Percentiles rank a stretch among this genome's conserved stretches.
phyloP scores from a whole-genome alignment of 1,140 invertebrate species.

The Pogonomyrmex californicus region DNA sequence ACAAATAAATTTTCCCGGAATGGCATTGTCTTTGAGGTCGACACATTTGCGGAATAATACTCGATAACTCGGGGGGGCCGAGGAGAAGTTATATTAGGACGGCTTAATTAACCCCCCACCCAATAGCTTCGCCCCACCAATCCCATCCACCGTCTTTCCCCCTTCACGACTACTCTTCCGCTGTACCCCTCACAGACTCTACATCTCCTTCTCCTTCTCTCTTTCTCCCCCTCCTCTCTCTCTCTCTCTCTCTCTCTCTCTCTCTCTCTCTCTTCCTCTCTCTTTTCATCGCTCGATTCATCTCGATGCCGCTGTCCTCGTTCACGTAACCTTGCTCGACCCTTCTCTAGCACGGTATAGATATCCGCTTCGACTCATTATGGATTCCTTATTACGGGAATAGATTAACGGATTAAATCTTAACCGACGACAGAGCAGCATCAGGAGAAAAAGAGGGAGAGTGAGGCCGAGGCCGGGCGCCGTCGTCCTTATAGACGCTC shows the following conservation, averaged over 20 bases:
- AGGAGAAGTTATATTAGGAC: constrained; percentile 82
- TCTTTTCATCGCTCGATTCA: constrained; percentile 51
- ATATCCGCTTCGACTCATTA: constrained; percentile 78
- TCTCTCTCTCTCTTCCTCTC: constrained; percentile 38
- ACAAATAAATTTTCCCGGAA: constrained; percentile 83
- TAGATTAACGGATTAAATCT: constrained; percentile 80
- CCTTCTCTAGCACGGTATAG: constrained; percentile 64
- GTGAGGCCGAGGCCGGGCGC: constrained; percentile 49
- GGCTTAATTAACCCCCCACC: constrained; percentile 82
- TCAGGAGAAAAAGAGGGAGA: constrained; percentile 19
- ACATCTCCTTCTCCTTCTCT: constrained; percentile 25
- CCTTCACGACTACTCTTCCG: constrained; percentile 72
- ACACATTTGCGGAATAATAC: constrained; percentile 82
- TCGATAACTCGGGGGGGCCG: constrained; percentile 77
- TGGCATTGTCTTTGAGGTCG: constrained; percentile 84
- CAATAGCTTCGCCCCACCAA: constrained; percentile 69
- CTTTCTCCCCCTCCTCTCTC: constrained; percentile 14
- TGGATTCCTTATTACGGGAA: constrained; percentile 78
- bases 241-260: constrained; percentile 12
- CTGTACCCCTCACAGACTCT: constrained; percentile 48
- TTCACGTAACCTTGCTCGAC: constrained; percentile 67
- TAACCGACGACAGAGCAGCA: constrained; percentile 69
- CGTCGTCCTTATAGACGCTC: constrained; percentile 54
- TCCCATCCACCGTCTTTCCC: constrained; percentile 75
- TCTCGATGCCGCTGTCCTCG: constrained; percentile 58